Percentiles rank a stretch among this genome's conserved stretches.
These are phyloP conservation scores for Brachylomia viminalis DNA, from an alignment of 2,888 invertebrate genomes.

Conservation along the genomic window DNA sequence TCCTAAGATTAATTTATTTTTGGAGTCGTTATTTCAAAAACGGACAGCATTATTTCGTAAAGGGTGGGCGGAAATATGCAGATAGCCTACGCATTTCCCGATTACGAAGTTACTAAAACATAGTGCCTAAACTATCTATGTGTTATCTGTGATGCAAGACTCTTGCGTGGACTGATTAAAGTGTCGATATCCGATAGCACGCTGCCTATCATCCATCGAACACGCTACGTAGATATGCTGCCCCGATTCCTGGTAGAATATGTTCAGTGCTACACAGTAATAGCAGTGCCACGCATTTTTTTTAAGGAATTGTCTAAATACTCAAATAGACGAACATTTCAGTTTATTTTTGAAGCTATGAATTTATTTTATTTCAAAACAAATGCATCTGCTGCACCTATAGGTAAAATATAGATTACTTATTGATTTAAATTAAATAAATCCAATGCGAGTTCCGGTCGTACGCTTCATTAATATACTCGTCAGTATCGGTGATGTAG, in stretches of 20 bases:
- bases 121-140: constrained; percentile 43
- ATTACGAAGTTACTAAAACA: constrained; percentile 65
- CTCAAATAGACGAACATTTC: background rate
- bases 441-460: background rate
- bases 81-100: constrained; percentile 72
- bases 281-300: background rate
- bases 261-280: background rate
- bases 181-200: constrained; percentile 65
- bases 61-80: constrained; percentile 68
- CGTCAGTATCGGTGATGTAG: background rate
- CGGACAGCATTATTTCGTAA: constrained; percentile 42
- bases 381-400: background rate
- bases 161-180: constrained; percentile 61
- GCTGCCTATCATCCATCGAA: constrained; percentile 21
- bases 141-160: constrained; percentile 63
- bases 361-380: constrained; percentile 1
- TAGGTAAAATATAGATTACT: background rate
- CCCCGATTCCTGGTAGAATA: constrained; percentile 17
- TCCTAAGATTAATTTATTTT: constrained; percentile 32
- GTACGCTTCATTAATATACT: background rate
- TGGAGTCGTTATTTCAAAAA: constrained; percentile 42
- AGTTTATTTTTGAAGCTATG: background rate
- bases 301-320: no score
- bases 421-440: background rate
- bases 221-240: constrained; percentile 13